phyloP scores from a whole-genome alignment of 2,113 vertebrate species.

The Barbus barbus region DNA sequence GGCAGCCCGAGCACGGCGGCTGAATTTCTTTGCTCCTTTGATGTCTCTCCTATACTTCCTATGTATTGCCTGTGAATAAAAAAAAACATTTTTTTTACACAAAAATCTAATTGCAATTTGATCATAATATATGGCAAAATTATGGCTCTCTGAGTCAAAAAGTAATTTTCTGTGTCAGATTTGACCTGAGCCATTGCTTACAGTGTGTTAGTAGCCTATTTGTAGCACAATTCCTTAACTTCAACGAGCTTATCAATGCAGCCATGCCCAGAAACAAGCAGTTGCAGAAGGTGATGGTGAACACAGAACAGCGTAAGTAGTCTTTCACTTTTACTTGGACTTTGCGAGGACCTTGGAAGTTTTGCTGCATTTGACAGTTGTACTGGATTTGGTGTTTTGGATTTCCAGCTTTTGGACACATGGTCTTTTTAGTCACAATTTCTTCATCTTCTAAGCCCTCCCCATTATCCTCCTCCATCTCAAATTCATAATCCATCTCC shows the following conservation, averaged over 20 bases:
- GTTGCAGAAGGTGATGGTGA: constrained; percentile 4
- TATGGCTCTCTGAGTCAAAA: too few relatives aligned
- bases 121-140: too few relatives aligned
- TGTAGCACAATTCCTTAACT: neutral
- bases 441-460: too few relatives aligned
- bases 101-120: too few relatives aligned
- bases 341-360: neutral
- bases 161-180: too few relatives aligned
- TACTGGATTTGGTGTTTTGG: neutral
- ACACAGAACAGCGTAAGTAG: too few relatives aligned
- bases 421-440: too few relatives aligned
- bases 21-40: neutral
- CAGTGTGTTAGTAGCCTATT: neutral
- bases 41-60: neutral
- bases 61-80: neutral
- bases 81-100: too few relatives aligned
- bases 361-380: neutral
- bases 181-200: neutral
- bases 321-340: constrained; percentile 2
- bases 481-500: too few relatives aligned
- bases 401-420: too few relatives aligned
- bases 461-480: too few relatives aligned
- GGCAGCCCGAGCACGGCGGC: neutral
- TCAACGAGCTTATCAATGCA: neutral
- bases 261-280: neutral